phyloP scores from a whole-genome alignment of 2,113 vertebrate genomes.

The Mormoops blainvillei region DNA sequence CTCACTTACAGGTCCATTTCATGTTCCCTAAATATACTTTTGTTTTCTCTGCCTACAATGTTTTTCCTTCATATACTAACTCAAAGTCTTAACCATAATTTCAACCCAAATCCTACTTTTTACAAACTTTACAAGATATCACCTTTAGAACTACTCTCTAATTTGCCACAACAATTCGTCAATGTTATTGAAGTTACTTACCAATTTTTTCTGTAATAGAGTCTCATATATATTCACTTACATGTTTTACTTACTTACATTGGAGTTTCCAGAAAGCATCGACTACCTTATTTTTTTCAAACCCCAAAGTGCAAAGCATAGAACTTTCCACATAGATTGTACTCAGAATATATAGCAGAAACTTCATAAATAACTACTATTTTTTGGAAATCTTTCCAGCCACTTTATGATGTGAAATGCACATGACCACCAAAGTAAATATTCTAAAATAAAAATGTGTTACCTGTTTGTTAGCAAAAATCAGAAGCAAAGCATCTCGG shows the following conservation, averaged over 20 bases:
- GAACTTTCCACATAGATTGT: not conserved
- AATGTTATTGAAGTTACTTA: constrained; percentile 3
- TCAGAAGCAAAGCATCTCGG: constrained; percentile 94
- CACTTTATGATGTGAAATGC: not conserved
- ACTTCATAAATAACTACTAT: not conserved
- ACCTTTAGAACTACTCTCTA: not conserved
- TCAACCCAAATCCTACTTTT: constrained; percentile 28
- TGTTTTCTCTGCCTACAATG: not conserved
- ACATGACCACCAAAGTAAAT: constrained; percentile 33
- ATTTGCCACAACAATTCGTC: not conserved
- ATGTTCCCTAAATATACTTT: constrained; percentile 5
- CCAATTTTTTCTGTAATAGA: constrained; percentile 18
- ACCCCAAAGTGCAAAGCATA: not conserved
- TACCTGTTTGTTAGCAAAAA: constrained; percentile 99
- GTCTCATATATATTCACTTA: not conserved
- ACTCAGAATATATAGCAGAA: constrained; percentile 24
- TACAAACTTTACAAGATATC: not conserved
- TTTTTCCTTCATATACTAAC: not conserved
- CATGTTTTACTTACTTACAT: not conserved
- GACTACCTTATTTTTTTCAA: constrained; percentile 19
- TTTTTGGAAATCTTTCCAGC: constrained; percentile 17
- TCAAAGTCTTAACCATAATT: constrained; percentile 10
- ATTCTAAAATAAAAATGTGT: constrained; percentile 24
- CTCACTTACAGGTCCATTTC: not conserved
- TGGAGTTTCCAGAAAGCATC: not conserved